These are phyloP conservation scores for Lasioglossum baleicum DNA, from an alignment of 1,140 invertebrate genomes.

Conservation along the genomic window DNA sequence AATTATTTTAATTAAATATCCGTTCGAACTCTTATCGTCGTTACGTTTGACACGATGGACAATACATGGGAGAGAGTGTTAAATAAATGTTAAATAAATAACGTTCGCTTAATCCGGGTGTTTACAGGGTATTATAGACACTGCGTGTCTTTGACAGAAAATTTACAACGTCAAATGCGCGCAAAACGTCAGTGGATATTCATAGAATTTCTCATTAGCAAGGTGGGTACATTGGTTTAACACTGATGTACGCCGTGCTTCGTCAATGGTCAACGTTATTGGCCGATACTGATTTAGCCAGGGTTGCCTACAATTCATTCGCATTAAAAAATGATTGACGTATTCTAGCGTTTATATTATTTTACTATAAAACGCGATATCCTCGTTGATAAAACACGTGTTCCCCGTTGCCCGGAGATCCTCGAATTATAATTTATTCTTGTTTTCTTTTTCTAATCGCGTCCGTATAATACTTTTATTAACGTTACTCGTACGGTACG, in stretches of 20 bases:
- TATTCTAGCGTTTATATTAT: conserved; percentile 48
- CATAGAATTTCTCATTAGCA: conserved; percentile 58
- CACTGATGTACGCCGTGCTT: conserved; percentile 38
- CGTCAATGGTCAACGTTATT: conserved; percentile 61
- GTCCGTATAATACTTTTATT: too few species aligned
- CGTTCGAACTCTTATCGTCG: too few species aligned
- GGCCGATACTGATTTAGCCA: conserved; percentile 50
- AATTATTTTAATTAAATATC: too few species aligned
- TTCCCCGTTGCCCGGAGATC: too few species aligned
- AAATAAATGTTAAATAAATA: background rate
- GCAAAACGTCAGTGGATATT: conserved; percentile 52
- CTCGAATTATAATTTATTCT: too few species aligned
- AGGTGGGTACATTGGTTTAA: conserved; percentile 60
- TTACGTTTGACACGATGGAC: too few species aligned
- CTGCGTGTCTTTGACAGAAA: background rate
- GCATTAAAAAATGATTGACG: conserved; percentile 59
- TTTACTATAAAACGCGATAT: conserved; percentile 43
- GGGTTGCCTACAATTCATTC: conserved; percentile 48
- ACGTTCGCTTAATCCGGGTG: background rate
- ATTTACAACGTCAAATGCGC: conserved; percentile 14
- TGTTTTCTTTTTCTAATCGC: too few species aligned
- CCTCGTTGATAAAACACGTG: too few species aligned
- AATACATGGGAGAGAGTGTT: too few species aligned
- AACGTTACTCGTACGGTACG: too few species aligned
- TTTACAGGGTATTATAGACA: background rate